Base-by-base conservation (phyloP, 53 echinoderm and acorn worm genomes). In the Patiria pectinifera region DNA sequence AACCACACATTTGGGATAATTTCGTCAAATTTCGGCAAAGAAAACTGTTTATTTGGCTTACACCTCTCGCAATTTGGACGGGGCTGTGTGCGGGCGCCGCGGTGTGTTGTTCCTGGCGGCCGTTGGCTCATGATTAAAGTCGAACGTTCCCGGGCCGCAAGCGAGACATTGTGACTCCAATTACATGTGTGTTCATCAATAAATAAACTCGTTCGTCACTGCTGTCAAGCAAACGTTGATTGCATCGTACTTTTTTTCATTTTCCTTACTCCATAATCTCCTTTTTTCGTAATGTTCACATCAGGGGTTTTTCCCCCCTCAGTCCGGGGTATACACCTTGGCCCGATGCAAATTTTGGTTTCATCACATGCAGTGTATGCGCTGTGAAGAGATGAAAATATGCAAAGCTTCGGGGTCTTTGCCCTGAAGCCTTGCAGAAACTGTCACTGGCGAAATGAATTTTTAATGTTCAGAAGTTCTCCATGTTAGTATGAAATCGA, bases 171-270 rank as follows among this genome's bases (percentile, higher is more conserved):
- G 23, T 60, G 87, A 77, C 77, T 78, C 87, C 60, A 87, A 87
- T 87, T 62, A 78, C 82, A 76, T 87, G 62, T 87, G 62, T 87
- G 78, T 78, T 87, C 77, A 87, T 87, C 76, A 78, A 78, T 87
- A 87, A 87, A 77, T 76, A 60, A 78, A 72, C 77, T 77, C 62
- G 77, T 62, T 60, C 76, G 87, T 76, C 87, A 75, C 76, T 8
- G 61, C 61, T 78, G 87, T 71, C 87, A 45, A 35, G 59, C 59
- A 6, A 48, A 13, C 4, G 71, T 25, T 77, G 61, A 77, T 86
- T 87, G 59, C 76, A 48, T 77, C 77, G 77, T 77, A 87, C 86
- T 87, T 78, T 61, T 48, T 10, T 22, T 53, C 2, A 5, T 19
- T 44, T 58, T 46, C 49, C 21, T 58, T 25, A 3, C 80, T 48